Evolutionary conservation across 2,113 vertebrate species (phyloP).

Genomic region (Anser cygnoides): DNA sequence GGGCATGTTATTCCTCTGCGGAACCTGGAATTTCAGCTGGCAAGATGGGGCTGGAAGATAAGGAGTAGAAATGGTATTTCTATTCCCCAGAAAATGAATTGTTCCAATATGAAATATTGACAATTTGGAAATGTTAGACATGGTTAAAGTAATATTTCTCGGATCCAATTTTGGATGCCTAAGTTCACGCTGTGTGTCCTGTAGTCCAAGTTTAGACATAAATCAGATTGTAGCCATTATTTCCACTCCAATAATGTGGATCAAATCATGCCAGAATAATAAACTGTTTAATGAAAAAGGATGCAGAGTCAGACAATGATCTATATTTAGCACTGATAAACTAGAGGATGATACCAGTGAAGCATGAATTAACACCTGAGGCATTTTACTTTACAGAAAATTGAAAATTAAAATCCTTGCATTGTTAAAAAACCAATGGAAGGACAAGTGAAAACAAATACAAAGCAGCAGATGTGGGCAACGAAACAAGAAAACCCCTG

Average conservation of each 20-base stretch:
- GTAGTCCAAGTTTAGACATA: neutral
- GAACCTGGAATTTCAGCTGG: neutral
- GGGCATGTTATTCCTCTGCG: neutral
- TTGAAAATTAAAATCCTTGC: conserved; percentile 18
- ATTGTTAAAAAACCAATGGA: neutral
- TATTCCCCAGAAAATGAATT: neutral
- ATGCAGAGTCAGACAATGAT: conserved; percentile 48
- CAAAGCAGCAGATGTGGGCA: neutral
- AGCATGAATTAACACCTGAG: conserved; percentile 63
- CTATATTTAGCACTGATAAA: conserved; percentile 35
- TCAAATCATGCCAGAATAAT: conserved; percentile 45
- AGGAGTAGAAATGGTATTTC: neutral
- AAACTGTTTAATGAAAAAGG: conserved; percentile 44
- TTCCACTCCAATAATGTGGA: conserved; percentile 53
- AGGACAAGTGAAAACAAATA: neutral
- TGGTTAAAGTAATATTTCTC: neutral
- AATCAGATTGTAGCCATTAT: conserved; percentile 38
- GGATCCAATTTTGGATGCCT: neutral
- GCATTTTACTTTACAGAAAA: conserved; percentile 36
- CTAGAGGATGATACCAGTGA: neutral
- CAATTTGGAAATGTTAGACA: neutral
- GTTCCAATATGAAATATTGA: neutral
- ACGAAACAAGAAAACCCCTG: neutral
- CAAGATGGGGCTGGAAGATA: neutral
- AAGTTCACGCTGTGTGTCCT: neutral